phyloP scores from a whole-genome alignment of 2,888 invertebrate species.

The Plagodis pulveraria region DNA sequence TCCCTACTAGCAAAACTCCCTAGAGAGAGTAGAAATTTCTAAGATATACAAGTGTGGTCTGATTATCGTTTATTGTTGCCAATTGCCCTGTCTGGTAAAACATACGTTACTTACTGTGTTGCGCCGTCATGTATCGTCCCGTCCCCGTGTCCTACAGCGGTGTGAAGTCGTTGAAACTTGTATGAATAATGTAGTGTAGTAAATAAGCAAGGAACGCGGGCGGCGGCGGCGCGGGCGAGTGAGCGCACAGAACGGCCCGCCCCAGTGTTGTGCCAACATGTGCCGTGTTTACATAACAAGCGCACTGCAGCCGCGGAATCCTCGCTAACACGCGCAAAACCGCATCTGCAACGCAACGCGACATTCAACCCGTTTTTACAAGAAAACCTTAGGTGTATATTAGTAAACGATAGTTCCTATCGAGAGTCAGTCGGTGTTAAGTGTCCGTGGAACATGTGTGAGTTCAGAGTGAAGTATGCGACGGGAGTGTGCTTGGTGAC shows the following conservation, averaged over 20 bases:
- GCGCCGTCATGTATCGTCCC: not conserved
- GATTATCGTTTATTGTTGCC: no score
- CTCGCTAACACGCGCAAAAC: conserved; percentile 18
- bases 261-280: conserved; percentile 31
- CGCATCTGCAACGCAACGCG: not conserved
- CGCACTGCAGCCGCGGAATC: conserved; percentile 12
- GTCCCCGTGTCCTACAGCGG: not conserved
- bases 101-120: no score
- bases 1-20: no score
- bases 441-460: conserved; percentile 62
- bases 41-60: no score
- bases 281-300: conserved; percentile 43
- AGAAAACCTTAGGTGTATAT: conserved; percentile 13
- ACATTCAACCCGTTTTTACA: conserved; percentile 4
- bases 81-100: no score
- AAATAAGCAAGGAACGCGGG: conserved; percentile 9
- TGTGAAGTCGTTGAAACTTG: no score
- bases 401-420: conserved; percentile 30
- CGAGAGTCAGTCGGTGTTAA: conserved; percentile 15
- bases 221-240: conserved; percentile 27
- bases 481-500: conserved; percentile 53
- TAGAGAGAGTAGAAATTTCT: no score
- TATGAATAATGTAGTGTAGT: no score
- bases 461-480: conserved; percentile 57
- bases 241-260: conserved; percentile 29